phyloP scores from a whole-genome alignment of 1,140 invertebrate genomes.

The Bombus difficillimus region DNA sequence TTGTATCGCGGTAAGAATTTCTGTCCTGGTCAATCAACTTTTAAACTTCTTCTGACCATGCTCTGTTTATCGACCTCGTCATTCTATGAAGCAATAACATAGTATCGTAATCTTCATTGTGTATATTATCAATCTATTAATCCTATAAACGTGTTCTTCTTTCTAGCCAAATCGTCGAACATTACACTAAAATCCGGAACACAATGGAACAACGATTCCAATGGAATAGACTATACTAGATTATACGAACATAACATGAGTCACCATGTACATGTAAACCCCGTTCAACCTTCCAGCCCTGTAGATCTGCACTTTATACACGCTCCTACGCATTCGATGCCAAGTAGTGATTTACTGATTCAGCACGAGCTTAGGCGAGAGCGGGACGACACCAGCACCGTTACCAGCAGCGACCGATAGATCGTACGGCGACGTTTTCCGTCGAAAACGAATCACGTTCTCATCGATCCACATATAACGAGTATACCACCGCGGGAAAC shows the following conservation, averaged over 20 bases:
- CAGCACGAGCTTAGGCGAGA: conserved; percentile 16
- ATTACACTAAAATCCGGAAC: neutral
- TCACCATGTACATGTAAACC: conserved; percentile 22
- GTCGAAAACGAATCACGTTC: neutral
- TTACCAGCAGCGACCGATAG: conserved; percentile 8
- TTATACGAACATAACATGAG: conserved; percentile 38
- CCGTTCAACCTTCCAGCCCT: conserved; percentile 13
- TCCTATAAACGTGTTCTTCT: neutral
- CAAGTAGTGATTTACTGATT: conserved; percentile 42
- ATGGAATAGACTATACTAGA: neutral
- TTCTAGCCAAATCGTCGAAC: neutral
- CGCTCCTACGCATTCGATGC: conserved; percentile 44
- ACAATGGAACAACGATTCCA: conserved; percentile 7
- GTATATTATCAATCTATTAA: neutral
- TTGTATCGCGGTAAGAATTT: too few relatives aligned
- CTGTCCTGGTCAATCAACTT: too few relatives aligned
- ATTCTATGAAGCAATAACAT: too few relatives aligned
- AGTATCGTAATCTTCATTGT: neutral
- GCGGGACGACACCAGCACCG: neutral
- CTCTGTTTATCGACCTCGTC: too few relatives aligned
- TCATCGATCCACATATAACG: neutral
- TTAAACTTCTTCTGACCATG: too few relatives aligned
- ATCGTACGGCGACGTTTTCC: neutral
- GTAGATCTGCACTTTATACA: conserved; percentile 44
- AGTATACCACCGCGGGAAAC: neutral